Percentiles rank a stretch among this genome's conserved stretches.
Evolutionary conservation across 2,888 invertebrate genomes (phyloP).

Genomic region (Hirtodrosophila histrioides): DNA sequence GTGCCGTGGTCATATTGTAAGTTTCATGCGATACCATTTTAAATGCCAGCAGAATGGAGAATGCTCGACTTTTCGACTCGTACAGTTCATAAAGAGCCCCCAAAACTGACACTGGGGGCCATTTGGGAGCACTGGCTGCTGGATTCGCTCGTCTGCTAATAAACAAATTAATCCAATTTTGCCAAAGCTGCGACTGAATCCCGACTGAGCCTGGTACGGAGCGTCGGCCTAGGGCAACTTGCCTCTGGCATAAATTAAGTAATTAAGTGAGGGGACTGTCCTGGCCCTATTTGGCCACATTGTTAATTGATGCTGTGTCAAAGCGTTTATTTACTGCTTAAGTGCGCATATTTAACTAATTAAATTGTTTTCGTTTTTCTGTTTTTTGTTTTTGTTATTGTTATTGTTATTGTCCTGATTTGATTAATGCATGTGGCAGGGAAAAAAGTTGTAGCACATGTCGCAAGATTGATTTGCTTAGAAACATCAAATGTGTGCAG

Average conservation of each 20-base stretch:
- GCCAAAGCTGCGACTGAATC: constrained; percentile 10
- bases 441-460: constrained; percentile 31
- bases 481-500: constrained; percentile 26
- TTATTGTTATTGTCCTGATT: constrained; percentile 15
- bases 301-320: constrained; percentile 77
- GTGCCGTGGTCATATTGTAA: constrained; percentile 3
- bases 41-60: constrained; percentile 10
- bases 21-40: constrained; percentile 5
- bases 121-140: not conserved
- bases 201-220: constrained; percentile 1
- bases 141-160: constrained; percentile 25
- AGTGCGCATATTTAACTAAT: constrained; percentile 50
- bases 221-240: constrained; percentile 15
- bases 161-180: constrained; percentile 79
- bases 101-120: constrained; percentile 15
- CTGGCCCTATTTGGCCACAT: constrained; percentile 38
- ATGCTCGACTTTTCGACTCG: constrained; percentile 11
- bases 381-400: constrained; percentile 15
- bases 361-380: constrained; percentile 26
- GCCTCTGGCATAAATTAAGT: constrained; percentile 73
- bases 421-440: constrained; percentile 2
- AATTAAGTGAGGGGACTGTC: constrained; percentile 67
- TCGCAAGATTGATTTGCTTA: constrained; percentile 51
- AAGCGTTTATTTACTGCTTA: constrained; percentile 72
- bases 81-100: constrained; percentile 29